Base-by-base conservation (phyloP, 1,140 invertebrate species). In the Rhagoletis pomonella region DNA sequence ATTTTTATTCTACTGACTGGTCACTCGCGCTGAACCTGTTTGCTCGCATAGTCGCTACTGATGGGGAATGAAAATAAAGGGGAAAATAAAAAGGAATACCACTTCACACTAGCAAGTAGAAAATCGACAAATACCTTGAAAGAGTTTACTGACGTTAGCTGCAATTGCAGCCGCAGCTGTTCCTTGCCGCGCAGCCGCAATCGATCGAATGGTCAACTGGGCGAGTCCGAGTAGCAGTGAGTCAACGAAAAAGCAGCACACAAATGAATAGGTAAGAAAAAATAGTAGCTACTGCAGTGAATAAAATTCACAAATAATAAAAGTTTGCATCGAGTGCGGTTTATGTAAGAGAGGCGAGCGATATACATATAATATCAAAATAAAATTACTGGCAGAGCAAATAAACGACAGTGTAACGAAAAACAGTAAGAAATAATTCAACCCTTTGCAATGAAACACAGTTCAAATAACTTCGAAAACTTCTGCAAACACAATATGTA, bases 101-200 rank as follows among this genome's bases (percentile, higher is more conserved):
- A 47, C 42, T 73, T 73, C 67, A 73, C 67, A 73, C 67, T 73
- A 44, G 39, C 39, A 73, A 73, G 67, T 44, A 73, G 67, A 73
- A 73, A 73, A 73, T 73, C 67, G 67, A 3, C 67, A 44, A 42
- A 9, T 73, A 47, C 39, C 39, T 10, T 69, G 42, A 73, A 47
- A 42, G 42, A 73, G 67, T 47, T 73, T 3, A 9, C 10, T 10
- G 50, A 12, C 39, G 64, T 67, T 29, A 29, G 29, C 9, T 67
- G 64, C 19, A 42, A 9, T 12, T 7, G 64, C 64, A 3, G 29
- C 67, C 42, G 39, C 67, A 44, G 67, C 14, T 73, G 39, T 44
- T 42, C 67, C n/a, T 42, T 44, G 67, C 42, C 14, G 67, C 67
- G 67, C 39, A 47, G 42, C 39, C 67, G 67, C 12, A 55, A 39